Evolutionary conservation across 2,888 invertebrate genomes (phyloP).

Genomic region (Platynereis dumerilii): DNA sequence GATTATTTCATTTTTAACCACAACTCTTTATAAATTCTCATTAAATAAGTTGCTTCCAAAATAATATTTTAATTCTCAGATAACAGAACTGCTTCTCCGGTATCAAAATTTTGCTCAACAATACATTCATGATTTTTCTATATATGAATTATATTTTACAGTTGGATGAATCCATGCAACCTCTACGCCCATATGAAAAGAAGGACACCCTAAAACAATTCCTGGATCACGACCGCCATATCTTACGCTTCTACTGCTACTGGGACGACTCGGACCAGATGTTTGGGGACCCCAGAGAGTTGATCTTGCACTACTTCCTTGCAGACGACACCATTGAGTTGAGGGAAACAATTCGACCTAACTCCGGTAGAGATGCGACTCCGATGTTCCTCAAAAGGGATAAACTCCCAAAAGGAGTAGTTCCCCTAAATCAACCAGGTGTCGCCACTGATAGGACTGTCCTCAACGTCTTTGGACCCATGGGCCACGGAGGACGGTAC

Average conservation of each 20-base stretch:
- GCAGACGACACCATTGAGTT: constrained; percentile 90
- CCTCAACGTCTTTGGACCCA: constrained; percentile 63
- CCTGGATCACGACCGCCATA: constrained; percentile 77
- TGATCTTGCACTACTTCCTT: constrained; percentile 84
- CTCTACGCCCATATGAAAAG: constrained; percentile 63
- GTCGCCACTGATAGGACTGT: constrained; percentile 61
- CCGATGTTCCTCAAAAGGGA: constrained; percentile 77
- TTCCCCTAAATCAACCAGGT: constrained; percentile 58
- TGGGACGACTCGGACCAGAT: constrained; percentile 86
- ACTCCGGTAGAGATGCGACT: constrained; percentile 76
- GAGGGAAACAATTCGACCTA: constrained; percentile 74
- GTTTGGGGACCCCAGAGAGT: constrained; percentile 78
- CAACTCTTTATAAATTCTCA: too few relatives aligned
- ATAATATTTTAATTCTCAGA: too few relatives aligned
- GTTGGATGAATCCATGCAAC: constrained; percentile 63
- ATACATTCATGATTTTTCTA: too few relatives aligned
- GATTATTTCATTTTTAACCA: too few relatives aligned
- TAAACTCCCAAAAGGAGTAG: constrained; percentile 77
- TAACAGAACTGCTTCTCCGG: too few relatives aligned
- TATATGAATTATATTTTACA: too few relatives aligned
- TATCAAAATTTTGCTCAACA: too few relatives aligned
- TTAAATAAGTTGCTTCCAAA: too few relatives aligned
- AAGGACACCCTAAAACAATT: constrained; percentile 77
- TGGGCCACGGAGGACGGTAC: constrained; percentile 61
- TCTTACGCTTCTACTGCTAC: constrained; percentile 80